A percentile compares a stretch with the other conserved stretches of the same genome.
Evolutionary conservation across 1,140 invertebrate species (phyloP).

Genomic region (Mylabris phalerata): DNA sequence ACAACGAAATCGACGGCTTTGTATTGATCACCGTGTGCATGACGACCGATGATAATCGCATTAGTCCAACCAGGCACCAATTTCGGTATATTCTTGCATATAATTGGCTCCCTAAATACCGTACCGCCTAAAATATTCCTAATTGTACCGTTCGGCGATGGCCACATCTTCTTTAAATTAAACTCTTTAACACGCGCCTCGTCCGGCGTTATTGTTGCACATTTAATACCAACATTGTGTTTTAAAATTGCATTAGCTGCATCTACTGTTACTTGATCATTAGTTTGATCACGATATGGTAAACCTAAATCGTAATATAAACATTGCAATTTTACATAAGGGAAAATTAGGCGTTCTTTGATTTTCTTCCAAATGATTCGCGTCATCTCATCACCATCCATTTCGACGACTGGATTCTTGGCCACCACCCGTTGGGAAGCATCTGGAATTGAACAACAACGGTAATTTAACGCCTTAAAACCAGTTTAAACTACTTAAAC

Average conservation of each 20-base stretch:
- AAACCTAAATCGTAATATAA: conserved; percentile 81
- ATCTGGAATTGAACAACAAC: too few relatives aligned
- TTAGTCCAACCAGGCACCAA: conserved; percentile 82
- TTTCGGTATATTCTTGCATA: conserved; percentile 82
- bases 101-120: conserved; percentile 84
- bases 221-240: conserved; percentile 89
- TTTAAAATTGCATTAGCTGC: conserved; percentile 79
- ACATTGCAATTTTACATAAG: conserved; percentile 79
- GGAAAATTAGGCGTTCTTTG: conserved; percentile 80
- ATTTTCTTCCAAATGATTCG: conserved; percentile 86
- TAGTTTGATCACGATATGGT: conserved; percentile 73
- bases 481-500: too few relatives aligned
- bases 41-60: conserved; percentile 76
- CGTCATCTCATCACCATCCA: conserved; percentile 92
- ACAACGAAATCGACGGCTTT: conserved; percentile 80
- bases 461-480: too few relatives aligned
- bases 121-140: conserved; percentile 86
- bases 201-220: conserved; percentile 87
- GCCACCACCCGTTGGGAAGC: conserved; percentile 51
- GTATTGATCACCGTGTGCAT: conserved; percentile 88
- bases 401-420: conserved; percentile 74
- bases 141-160: conserved; percentile 85
- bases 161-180: conserved; percentile 90
- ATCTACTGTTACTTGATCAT: conserved; percentile 85
- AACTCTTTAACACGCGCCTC: conserved; percentile 86